phyloP scores from a whole-genome alignment of 2,888 invertebrate genomes.

The Tetramorium bicarinatum region DNA sequence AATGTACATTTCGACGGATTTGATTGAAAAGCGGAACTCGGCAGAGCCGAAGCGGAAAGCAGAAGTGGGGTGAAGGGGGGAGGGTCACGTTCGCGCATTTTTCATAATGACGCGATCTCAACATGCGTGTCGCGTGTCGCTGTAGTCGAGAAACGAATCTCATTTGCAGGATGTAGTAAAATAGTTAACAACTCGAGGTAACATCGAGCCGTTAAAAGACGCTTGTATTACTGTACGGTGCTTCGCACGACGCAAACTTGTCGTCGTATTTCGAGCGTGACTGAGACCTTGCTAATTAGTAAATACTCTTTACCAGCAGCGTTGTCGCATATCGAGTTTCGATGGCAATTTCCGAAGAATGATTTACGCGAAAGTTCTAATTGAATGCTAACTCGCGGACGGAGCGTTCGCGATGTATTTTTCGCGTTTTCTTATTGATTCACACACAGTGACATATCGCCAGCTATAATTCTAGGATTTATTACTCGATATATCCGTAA shows the following conservation, averaged over 20 bases:
- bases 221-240: not conserved
- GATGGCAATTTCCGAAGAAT: constrained; percentile 14
- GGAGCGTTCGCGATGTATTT: not conserved
- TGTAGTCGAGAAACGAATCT: constrained; percentile 10
- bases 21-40: not conserved
- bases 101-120: constrained; percentile 1
- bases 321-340: constrained; percentile 2
- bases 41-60: not conserved
- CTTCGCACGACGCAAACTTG: constrained; percentile 10
- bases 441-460: not conserved
- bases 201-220: constrained; percentile 7
- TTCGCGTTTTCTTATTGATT: constrained; percentile 18
- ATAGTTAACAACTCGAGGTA: constrained; percentile 36
- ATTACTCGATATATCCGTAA: not conserved
- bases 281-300: constrained; percentile 47
- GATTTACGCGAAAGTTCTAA: constrained; percentile 45
- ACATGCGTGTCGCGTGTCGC: not conserved
- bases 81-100: constrained; percentile 10
- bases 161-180: constrained; percentile 17
- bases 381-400: not conserved
- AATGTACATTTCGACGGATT: not conserved
- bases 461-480: constrained; percentile 2
- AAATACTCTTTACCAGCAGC: not conserved
- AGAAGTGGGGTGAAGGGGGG: too few species aligned
- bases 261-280: constrained; percentile 11